Percentiles rank a stretch among this genome's conserved stretches.
phyloP scores from a whole-genome alignment of 2,888 invertebrate species.

The Vandiemenella viatica region DNA sequence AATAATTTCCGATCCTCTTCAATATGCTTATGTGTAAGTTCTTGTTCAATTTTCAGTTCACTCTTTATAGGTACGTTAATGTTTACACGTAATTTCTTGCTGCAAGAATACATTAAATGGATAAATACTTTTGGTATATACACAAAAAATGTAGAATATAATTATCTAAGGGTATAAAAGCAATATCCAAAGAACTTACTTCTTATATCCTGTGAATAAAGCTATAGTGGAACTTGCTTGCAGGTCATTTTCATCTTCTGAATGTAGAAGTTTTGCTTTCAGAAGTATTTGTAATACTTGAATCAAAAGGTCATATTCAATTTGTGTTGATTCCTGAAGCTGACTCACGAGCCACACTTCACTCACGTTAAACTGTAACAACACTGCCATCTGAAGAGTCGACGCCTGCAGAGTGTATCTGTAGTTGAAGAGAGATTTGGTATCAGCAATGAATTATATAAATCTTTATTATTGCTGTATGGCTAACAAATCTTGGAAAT shows the following conservation, averaged over 20 bases:
- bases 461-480: neutral
- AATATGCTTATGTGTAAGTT: slow-evolving; percentile 94
- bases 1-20: slow-evolving; percentile 96
- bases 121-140: too few relatives aligned
- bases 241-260: slow-evolving; percentile 55
- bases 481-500: neutral
- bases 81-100: slow-evolving; percentile 94
- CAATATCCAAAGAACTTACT: too few relatives aligned
- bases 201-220: slow-evolving; percentile 66
- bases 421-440: slow-evolving; percentile 18
- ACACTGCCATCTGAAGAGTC: slow-evolving; percentile 98
- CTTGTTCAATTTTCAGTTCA: slow-evolving; percentile 91
- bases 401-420: slow-evolving; percentile 81
- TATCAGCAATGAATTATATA: too few relatives aligned
- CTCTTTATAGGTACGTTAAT: slow-evolving; percentile 97
- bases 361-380: slow-evolving; percentile 87
- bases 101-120: too few relatives aligned
- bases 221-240: slow-evolving; percentile 59
- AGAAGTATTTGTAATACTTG: slow-evolving; percentile 79
- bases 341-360: slow-evolving; percentile 77
- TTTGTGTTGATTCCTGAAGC: slow-evolving; percentile 72
- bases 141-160: too few relatives aligned
- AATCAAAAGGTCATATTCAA: slow-evolving; percentile 65
- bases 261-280: slow-evolving; percentile 75
- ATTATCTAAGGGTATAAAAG: too few relatives aligned